phyloP scores from a whole-genome alignment of 2,113 vertebrate genomes.

The Rousettus leschenaultii region DNA sequence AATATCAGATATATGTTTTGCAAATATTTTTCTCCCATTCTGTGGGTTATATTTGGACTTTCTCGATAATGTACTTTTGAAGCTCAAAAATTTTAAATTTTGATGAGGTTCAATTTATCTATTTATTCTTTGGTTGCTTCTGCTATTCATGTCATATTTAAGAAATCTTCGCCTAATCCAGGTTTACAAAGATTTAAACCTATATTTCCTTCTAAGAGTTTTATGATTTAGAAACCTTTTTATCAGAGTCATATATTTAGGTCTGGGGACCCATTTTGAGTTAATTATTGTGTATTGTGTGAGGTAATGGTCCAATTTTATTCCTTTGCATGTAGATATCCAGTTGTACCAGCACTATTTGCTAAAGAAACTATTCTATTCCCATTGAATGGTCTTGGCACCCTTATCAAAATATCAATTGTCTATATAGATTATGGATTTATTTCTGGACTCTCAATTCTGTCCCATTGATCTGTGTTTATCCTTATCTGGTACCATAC shows the following conservation, averaged over 20 bases:
- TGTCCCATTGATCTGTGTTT: not conserved
- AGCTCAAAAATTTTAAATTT: not conserved
- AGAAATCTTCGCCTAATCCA: not conserved
- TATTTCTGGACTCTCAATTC: too few species aligned
- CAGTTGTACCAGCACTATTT: not conserved
- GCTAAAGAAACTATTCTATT: too few species aligned
- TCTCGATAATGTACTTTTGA: too few species aligned
- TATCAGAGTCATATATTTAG: not conserved
- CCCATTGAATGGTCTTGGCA: not conserved
- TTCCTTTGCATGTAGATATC: not conserved
- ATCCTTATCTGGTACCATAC: not conserved
- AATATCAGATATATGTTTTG: not conserved
- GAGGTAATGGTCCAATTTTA: too few species aligned
- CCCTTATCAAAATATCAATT: not conserved
- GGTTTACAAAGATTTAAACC: not conserved
- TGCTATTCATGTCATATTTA: not conserved
- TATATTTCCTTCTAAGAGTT: not conserved
- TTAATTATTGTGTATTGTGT: not conserved
- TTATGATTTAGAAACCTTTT: not conserved
- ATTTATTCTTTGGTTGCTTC: not conserved
- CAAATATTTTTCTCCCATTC: not conserved
- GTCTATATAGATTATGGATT: not conserved
- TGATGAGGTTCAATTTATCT: not conserved
- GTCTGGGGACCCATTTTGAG: not conserved
- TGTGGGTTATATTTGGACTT: not conserved